Evolutionary conservation across 2,113 vertebrate genomes (phyloP).

Genomic region (Salvelinus fontinalis): DNA sequence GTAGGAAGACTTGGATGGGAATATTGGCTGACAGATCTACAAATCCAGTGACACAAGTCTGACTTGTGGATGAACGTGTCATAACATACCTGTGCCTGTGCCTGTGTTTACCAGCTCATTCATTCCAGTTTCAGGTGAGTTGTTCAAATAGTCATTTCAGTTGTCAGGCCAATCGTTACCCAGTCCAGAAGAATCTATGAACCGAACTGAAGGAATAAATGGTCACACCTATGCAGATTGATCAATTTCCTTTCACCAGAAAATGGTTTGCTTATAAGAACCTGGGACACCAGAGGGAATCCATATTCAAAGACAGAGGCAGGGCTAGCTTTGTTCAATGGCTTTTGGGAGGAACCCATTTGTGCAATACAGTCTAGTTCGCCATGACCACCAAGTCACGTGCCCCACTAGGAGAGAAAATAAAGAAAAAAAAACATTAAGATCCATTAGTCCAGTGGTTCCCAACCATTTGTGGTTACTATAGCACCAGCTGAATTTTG

Average conservation of each 20-base stretch:
- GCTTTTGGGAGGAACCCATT: conserved; percentile 55
- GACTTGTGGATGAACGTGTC: no score
- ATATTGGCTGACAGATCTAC: conserved; percentile 14
- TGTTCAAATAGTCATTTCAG: no score
- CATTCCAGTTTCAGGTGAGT: no score
- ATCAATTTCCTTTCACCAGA: neutral
- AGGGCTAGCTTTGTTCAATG: conserved; percentile 64
- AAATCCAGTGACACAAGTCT: neutral
- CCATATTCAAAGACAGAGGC: conserved; percentile 39
- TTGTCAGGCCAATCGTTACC: neutral
- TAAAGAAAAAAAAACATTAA: conserved; percentile 3
- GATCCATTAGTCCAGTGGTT: conserved; percentile 4
- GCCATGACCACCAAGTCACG: conserved; percentile 23
- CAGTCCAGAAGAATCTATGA: neutral
- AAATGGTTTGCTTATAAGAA: conserved; percentile 36
- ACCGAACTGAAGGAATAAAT: neutral
- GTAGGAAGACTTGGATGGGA: conserved; percentile 36
- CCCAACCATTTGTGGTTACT: no score
- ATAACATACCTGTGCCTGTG: no score
- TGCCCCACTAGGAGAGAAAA: neutral
- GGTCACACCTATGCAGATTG: neutral
- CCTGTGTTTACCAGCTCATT: no score
- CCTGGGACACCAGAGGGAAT: conserved; percentile 27
- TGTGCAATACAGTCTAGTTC: conserved; percentile 59
- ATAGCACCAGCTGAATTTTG: no score